A percentile compares a stretch with the other conserved stretches of the same genome.
phyloP scores from a whole-genome alignment of 30 jellyfish, hydroid and myxozoan species.

The Sanderia malayensis region DNA sequence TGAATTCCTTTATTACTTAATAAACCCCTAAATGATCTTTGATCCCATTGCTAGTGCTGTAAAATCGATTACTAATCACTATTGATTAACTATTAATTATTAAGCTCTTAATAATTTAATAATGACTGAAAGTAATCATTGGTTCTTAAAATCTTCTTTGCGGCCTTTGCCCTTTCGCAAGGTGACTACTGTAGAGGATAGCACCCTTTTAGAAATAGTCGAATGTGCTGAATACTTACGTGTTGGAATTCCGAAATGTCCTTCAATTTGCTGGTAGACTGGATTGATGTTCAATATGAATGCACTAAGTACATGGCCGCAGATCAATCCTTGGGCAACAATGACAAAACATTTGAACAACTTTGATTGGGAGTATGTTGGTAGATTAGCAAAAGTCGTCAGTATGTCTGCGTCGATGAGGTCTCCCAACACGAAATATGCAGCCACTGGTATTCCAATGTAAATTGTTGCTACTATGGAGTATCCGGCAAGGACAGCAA shows the following conservation, averaged over 20 bases:
- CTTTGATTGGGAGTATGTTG: constrained; percentile 60
- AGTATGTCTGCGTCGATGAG: constrained; percentile 82
- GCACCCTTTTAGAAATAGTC: too few relatives aligned
- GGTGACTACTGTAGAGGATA: too few relatives aligned
- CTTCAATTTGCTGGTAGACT: constrained; percentile 88
- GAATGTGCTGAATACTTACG: too few relatives aligned
- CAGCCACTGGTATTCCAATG: constrained; percentile 68
- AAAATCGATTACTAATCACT: too few relatives aligned
- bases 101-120: too few relatives aligned
- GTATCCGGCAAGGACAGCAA: constrained; percentile 87
- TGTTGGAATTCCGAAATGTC: constrained; percentile 80
- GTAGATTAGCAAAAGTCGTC: constrained; percentile 69
- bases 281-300: constrained; percentile 91
- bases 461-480: constrained; percentile 72
- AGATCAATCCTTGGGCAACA: constrained; percentile 78
- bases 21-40: not conserved
- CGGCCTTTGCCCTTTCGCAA: too few relatives aligned
- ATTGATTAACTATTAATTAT: too few relatives aligned
- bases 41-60: too few relatives aligned
- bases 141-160: too few relatives aligned
- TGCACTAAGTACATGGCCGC: constrained; percentile 94
- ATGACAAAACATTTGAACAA: constrained; percentile 63
- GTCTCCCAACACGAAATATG: constrained; percentile 78
- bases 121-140: too few relatives aligned
- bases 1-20: not conserved